Percentiles rank a stretch among this genome's conserved stretches.
phyloP scores from a whole-genome alignment of 2,888 invertebrate species.

The Ophraella communa region DNA sequence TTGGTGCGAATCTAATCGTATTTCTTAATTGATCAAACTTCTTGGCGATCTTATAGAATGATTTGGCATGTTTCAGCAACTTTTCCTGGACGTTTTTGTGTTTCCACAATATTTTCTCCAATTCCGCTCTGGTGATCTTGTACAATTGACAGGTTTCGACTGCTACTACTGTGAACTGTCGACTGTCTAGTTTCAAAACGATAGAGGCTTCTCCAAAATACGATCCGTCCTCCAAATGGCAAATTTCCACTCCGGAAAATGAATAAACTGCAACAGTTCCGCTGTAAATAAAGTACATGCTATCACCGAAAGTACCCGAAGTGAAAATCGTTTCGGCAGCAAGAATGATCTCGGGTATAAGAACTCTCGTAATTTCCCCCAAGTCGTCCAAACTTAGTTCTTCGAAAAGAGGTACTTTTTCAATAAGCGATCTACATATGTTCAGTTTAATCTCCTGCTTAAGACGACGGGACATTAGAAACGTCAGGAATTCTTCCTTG shows the following conservation, averaged over 20 bases:
- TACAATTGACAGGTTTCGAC: constrained; percentile 68
- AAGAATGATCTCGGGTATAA: constrained; percentile 66
- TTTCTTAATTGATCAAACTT: too few species aligned
- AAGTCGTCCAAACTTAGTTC: constrained; percentile 61
- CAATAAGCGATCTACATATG: constrained; percentile 64
- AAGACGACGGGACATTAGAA: constrained; percentile 38
- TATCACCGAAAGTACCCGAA: constrained; percentile 65
- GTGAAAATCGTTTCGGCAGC: constrained; percentile 67
- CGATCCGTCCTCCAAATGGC: constrained; percentile 62
- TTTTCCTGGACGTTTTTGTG: constrained; percentile 14
- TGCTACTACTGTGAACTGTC: constrained; percentile 66
- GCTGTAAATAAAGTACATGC: constrained; percentile 69
- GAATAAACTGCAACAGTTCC: constrained; percentile 69
- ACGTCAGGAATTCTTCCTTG: constrained; percentile 53
- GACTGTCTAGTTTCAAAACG: constrained; percentile 63
- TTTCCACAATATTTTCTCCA: constrained; percentile 51
- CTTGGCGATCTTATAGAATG: background rate
- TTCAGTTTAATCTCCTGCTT: constrained; percentile 63
- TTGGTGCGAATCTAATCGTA: background rate
- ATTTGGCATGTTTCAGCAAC: background rate
- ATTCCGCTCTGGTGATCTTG: constrained; percentile 64
- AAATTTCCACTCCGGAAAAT: constrained; percentile 67
- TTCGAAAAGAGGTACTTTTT: constrained; percentile 64
- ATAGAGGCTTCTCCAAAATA: constrained; percentile 69
- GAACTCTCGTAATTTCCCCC: constrained; percentile 62